phyloP scores from a whole-genome alignment of 2,113 vertebrate genomes.

The Guaruba guarouba region DNA sequence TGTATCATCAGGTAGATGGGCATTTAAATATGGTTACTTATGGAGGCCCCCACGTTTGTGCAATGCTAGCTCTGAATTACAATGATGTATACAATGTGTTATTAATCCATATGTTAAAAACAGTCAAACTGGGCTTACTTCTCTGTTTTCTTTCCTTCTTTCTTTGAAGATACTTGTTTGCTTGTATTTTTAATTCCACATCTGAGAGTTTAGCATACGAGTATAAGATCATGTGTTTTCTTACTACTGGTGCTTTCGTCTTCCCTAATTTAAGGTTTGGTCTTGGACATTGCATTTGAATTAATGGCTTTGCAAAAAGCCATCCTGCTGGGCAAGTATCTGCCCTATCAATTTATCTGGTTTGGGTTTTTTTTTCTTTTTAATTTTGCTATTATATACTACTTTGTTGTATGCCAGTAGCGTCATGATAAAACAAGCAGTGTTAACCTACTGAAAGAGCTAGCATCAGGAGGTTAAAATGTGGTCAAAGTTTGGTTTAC shows the following conservation, averaged over 20 bases:
- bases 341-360: background rate
- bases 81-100: background rate
- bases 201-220: background rate
- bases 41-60: background rate
- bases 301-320: background rate
- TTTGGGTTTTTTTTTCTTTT: background rate
- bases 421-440: background rate
- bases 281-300: background rate
- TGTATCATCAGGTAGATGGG: background rate
- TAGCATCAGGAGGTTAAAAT: background rate
- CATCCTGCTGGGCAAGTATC: background rate
- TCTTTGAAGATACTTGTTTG: background rate
- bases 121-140: background rate
- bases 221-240: background rate
- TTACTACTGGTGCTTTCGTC: background rate
- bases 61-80: background rate
- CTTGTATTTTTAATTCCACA: background rate
- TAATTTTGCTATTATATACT: background rate
- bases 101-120: background rate
- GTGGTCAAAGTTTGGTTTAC: constrained; percentile 22
- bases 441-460: background rate
- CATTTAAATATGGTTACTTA: background rate
- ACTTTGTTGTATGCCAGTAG: background rate
- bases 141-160: background rate
- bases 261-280: background rate